phyloP scores from a whole-genome alignment of 2,113 vertebrate genomes.

The Oceanodroma tethys region DNA sequence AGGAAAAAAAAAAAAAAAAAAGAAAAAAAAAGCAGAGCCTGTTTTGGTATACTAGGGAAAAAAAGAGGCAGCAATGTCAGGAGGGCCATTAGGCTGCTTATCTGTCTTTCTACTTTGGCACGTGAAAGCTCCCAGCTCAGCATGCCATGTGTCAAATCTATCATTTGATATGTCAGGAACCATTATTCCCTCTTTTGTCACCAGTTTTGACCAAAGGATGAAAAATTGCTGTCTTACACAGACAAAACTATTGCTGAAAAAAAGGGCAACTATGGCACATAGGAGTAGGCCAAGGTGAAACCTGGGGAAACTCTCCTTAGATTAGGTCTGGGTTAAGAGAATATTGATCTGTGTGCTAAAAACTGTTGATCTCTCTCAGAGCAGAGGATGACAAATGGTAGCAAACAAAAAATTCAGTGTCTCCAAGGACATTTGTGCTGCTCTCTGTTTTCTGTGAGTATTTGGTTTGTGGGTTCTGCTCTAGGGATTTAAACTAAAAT shows the following conservation, averaged over 20 bases:
- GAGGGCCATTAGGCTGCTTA: slow-evolving; percentile 84
- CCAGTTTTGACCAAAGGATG: slow-evolving; percentile 89
- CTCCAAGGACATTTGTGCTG: slow-evolving; percentile 85
- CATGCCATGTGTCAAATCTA: slow-evolving; percentile 83
- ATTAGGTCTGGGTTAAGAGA: slow-evolving; percentile 96
- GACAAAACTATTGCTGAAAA: slow-evolving; percentile 87
- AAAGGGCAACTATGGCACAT: slow-evolving; percentile 64
- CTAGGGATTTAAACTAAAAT: slow-evolving; percentile 74
- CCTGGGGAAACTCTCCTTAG: slow-evolving; percentile 84
- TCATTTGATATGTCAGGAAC: slow-evolving; percentile 86
- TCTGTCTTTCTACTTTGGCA: slow-evolving; percentile 84
- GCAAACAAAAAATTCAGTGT: slow-evolving; percentile 90
- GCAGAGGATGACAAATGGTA: slow-evolving; percentile 94
- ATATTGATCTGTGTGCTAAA: slow-evolving; percentile 97
- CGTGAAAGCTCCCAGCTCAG: slow-evolving; percentile 76
- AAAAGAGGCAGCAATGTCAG: slow-evolving; percentile 76
- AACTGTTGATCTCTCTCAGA: slow-evolving; percentile 98
- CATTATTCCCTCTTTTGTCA: slow-evolving; percentile 93
- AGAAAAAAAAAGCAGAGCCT: neutral
- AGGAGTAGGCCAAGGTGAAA: slow-evolving; percentile 86
- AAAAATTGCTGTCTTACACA: slow-evolving; percentile 88
- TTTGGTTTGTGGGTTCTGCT: slow-evolving; percentile 74
- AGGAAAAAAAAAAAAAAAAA: neutral
- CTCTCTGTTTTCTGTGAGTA: slow-evolving; percentile 62
- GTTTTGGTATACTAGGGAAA: slow-evolving; percentile 28